Base-by-base conservation (phyloP, 1,140 invertebrate species). In the Macrobrachium rosenbergii region DNA sequence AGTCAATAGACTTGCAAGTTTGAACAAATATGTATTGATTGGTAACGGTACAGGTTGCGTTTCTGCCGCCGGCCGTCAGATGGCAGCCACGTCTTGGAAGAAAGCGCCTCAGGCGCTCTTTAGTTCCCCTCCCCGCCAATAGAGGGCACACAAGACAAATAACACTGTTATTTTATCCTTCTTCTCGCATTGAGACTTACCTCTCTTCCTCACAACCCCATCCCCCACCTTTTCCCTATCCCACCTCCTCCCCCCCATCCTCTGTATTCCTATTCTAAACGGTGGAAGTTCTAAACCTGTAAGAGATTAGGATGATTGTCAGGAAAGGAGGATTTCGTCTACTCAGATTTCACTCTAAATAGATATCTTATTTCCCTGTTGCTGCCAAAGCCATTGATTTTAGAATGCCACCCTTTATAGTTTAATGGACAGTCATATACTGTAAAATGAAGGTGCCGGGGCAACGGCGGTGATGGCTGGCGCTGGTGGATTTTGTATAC, bases 1-100 rank as follows among this genome's bases (percentile, higher is more conserved):
- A 80, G 78, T 80, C 78, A 80, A 80, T 80, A 80, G 78, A 80
- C 78, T 64, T 80, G 78, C 60, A 80, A 80, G 78, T 80, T 80
- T 80, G 78, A 80, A 80, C 78, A 80, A 80, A 80, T 80, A 80
- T 80, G 78, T 80, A 80, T 80, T 80, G 78, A 80, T 80, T 80
- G 78, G 78, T 63, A 21, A 23, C 58, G 37, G 77, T 19, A 28
- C 19, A 62, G 78, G 60, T 21, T 17, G 60, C 59, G 78, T 21
- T 77, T 80, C 62, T 19, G 12, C 60, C 78, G 60, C 21, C 78
- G 59, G 78, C 78, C 78, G 78, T 80, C 78, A 80, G 78, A 80
- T 80, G 78, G 78, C 78, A 80, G 59, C 78, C 8, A 63, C 78
- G 78, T 80, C 78, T 80, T 80, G 63, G 78, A 80, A 80, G 78